Evolutionary conservation across 1,140 invertebrate genomes (phyloP), one percentile per base, ranked within the genome.

Genomic region (Aphidius ervi): DNA sequence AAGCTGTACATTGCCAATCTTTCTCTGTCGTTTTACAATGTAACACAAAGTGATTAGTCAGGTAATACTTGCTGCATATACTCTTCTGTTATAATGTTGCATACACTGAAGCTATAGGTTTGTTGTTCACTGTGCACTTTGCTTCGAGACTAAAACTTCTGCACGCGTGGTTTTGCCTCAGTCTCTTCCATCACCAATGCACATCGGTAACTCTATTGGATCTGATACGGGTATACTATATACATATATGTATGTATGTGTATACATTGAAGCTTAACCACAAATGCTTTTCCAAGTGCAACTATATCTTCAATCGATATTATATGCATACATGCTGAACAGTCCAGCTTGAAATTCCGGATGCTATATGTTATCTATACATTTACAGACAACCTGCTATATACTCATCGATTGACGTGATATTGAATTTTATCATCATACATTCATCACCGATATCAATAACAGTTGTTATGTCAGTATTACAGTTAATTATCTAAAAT

Each of bases 11-110:
- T 56, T 45, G 41, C 42, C 61, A 63, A 55, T 58, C 49, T 65
- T 46, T 61, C 59, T 69, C 58, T 56, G 62, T 52, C 71, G 67
- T 71, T 69, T 68, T 73, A 70, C 23, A 3, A 40, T 54, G 10
- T 9, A 37, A 54, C 39, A 7, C 70, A 73, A 72, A 74, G 73
- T 71, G 73, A 77, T 75, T 77, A 75, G 74, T 75, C 70, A 70
- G 68, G 73, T 73, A 73, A 77, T 74, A 66, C 69, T 60, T 58
- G 46, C 50, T 59, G 63, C 65, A 65, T 70, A 68, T 56, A 61
- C 58, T 66, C 68, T 45, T 40, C 61, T 64, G 65, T 65, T 65
- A 62, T 61, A 64, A 62, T 65, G 67, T 63, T 63, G 65, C 68
- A 69, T 71, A 74, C 72, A 65, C 68, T 67, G 58, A 61, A 68